These are phyloP conservation scores for Graptemys geographica DNA, from an alignment of 2,797 vertebrate species.

Conservation along the genomic window DNA sequence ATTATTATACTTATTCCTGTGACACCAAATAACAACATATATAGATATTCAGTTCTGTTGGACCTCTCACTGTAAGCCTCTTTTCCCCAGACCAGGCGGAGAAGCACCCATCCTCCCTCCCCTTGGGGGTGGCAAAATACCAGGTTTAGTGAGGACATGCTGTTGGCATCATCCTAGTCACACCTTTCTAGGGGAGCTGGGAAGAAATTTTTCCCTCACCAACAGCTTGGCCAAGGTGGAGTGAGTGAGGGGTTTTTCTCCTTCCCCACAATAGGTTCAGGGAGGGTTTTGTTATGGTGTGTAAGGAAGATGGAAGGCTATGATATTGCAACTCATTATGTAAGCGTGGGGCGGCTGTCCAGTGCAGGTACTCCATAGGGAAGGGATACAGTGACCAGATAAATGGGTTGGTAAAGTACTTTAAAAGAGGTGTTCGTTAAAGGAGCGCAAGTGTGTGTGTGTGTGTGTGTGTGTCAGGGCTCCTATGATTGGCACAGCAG, in stretches of 20 bases:
- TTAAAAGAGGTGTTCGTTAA: not conserved
- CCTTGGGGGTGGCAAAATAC: not conserved
- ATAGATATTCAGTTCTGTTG: slow-evolving; percentile 6
- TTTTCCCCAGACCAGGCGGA: not conserved
- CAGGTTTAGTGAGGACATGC: not conserved
- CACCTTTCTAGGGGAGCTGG: too few relatives aligned
- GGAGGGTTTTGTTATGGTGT: too few relatives aligned
- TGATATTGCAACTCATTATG: too few relatives aligned
- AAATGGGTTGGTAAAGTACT: not conserved
- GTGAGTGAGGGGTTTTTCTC: too few relatives aligned
- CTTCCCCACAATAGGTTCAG: too few relatives aligned
- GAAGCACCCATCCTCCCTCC: not conserved
- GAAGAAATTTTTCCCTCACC: too few relatives aligned
- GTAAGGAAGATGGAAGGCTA: too few relatives aligned
- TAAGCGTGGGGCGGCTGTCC: too few relatives aligned
- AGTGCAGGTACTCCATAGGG: too few relatives aligned
- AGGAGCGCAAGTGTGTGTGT: not conserved
- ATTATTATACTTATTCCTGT: slow-evolving; percentile 44
- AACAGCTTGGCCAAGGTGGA: too few relatives aligned
- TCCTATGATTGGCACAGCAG: too few relatives aligned
- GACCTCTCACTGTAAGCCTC: not conserved
- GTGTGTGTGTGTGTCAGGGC: not conserved
- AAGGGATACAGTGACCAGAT: not conserved
- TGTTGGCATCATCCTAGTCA: not conserved
- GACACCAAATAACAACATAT: slow-evolving; percentile 31